Percentiles rank a stretch among this genome's conserved stretches.
Conservation (phyloP, 2,888 invertebrate genomes). For the Scotopteryx bipunctaria region DNA sequence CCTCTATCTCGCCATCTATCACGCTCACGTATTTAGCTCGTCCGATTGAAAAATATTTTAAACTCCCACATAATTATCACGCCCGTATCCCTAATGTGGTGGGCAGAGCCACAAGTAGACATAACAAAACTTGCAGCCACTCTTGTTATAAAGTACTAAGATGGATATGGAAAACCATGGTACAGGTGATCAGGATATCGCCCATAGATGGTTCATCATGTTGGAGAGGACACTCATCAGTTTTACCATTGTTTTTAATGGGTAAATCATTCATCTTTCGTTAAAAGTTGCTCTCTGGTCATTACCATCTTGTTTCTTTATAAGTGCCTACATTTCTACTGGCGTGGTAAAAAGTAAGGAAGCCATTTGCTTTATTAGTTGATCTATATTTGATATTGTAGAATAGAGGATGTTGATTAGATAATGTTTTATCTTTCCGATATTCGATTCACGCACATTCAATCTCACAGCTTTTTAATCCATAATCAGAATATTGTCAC, state of each 20-base stretch:
- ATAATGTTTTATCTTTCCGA: not conserved
- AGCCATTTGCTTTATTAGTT: not conserved
- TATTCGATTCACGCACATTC: not conserved
- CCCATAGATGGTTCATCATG: no score
- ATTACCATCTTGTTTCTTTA: not conserved
- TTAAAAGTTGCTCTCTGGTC: not conserved
- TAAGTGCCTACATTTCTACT: not conserved
- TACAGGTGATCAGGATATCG: no score
- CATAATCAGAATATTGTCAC: no score
- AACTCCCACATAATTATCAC: no score
- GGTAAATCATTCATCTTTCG: constrained; percentile 18
- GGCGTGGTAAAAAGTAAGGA: not conserved
- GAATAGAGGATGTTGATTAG: not conserved
- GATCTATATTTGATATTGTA: not conserved
- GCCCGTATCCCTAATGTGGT: no score
- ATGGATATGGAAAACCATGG: no score
- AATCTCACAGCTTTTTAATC: no score
- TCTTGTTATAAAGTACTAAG: no score
- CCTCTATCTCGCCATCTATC: constrained; percentile 28
- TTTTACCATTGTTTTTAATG: constrained; percentile 21
- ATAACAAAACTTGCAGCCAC: no score
- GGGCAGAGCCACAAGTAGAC: no score
- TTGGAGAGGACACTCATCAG: no score
- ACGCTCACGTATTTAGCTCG: constrained; percentile 21
- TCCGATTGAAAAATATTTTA: constrained; percentile 35